Base-by-base conservation (phyloP, 2,888 invertebrate genomes). In the Pristionchus fissidentatus region DNA sequence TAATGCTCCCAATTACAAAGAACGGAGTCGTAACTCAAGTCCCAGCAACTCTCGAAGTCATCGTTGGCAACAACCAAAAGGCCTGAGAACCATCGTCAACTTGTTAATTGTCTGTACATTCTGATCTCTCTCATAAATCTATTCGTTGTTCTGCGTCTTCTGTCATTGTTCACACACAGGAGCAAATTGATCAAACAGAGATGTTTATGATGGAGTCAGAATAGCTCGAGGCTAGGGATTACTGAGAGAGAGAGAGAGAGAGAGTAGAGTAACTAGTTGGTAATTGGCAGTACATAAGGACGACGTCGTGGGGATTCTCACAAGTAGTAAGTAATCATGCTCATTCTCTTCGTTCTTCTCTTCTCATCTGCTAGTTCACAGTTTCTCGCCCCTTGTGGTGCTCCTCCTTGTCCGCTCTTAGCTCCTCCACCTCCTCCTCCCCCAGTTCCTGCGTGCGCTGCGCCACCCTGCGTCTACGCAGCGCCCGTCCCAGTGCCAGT, bases 301-400 rank as follows among this genome's bases (percentile, higher is more conserved):
- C 13, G 62, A 15, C 32, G 13, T 13, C 32, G 10, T 13, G 10
- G 32, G 35, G 62, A 35, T 35, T 10, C 13, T 62, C 19, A 35
- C 62, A 62, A 62, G 62, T 62, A 62, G 62, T n/a, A n/a, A n/a
- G n/a, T 43, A n/a, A 43, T 73, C 73, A 73, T 73, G 43, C 26
- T 73, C 73, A 26, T 26, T 73, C 35, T 22, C 13, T 26, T 43
- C 26, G 41, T 73, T 22, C 15, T 43, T n/a, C 73, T 43, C 13
- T n/a, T 43, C 26, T 43, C 73, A 10, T 41, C 43, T 10, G n/a
- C 29, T 10, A 43, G 26, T 43, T 38, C 73, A 19, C 73, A 73
- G 35, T 43, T n/a, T 73, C 73, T 43, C 10, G 4, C 70, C 15
- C 73, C 73, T 43, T 73, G 73, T 8, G 73, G 41, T 7, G n/a